phyloP scores from a whole-genome alignment of 2,888 invertebrate species.

The Napeogenes sylphis region DNA sequence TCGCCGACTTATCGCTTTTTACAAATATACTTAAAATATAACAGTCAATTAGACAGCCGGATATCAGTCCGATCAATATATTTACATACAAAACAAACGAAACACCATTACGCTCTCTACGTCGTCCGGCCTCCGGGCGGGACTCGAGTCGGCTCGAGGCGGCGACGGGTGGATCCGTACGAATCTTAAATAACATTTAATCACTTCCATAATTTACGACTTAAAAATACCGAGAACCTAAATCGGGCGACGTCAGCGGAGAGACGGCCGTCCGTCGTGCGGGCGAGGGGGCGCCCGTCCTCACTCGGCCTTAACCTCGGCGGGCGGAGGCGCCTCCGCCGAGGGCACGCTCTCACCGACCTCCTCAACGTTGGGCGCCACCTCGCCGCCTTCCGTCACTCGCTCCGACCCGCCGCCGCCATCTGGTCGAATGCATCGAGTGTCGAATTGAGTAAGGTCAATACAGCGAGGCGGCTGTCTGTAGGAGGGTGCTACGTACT shows the following conservation, averaged over 20 bases:
- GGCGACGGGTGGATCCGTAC: conserved; percentile 47
- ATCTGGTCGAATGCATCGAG: conserved; percentile 27
- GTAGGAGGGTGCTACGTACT: conserved; percentile 49
- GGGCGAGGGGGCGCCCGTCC: conserved; percentile 24
- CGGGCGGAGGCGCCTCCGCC: conserved; percentile 47
- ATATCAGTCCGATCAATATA: conserved; percentile 65
- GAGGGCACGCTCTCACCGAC: conserved; percentile 43
- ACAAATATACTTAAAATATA: conserved; percentile 68
- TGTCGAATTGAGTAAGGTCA: too few species aligned
- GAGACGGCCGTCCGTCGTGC: conserved; percentile 32
- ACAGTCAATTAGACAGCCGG: conserved; percentile 70
- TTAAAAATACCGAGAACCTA: conserved; percentile 69
- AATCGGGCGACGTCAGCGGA: conserved; percentile 41
- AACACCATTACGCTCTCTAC: conserved; percentile 42
- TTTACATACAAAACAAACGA: conserved; percentile 66
- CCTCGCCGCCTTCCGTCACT: conserved; percentile 46
- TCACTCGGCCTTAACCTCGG: conserved; percentile 58
- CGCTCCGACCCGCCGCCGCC: conserved; percentile 51
- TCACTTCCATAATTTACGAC: conserved; percentile 75
- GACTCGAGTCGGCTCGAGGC: conserved; percentile 38
- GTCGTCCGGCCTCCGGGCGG: too few species aligned
- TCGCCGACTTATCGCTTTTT: conserved; percentile 64
- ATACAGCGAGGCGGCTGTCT: background rate
- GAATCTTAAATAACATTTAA: conserved; percentile 58
- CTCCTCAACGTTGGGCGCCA: conserved; percentile 42